phyloP scores from a whole-genome alignment of 2,797 vertebrate genomes.

The Uromys caudimaculatus region DNA sequence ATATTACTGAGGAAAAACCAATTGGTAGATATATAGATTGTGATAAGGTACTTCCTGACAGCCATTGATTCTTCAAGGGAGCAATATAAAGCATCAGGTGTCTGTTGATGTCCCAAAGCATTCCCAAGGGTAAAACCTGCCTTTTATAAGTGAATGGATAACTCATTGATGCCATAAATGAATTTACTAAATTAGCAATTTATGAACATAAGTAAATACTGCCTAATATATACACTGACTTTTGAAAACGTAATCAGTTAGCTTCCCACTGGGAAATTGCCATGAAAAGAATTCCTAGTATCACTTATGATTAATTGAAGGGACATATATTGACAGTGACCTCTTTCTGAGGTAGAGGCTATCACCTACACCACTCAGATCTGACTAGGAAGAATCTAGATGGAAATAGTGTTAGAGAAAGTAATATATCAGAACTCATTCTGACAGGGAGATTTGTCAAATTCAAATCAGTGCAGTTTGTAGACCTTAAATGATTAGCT shows the following conservation, averaged over 20 bases:
- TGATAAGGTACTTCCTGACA: slow-evolving; percentile 45
- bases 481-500: not conserved
- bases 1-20: slow-evolving; percentile 52
- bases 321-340: not conserved
- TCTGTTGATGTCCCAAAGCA: not conserved
- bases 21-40: slow-evolving; percentile 38
- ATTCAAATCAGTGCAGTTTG: not conserved
- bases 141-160: not conserved
- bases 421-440: not conserved
- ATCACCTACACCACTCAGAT: not conserved
- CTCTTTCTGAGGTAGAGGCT: not conserved
- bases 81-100: not conserved
- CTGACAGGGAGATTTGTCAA: slow-evolving; percentile 39
- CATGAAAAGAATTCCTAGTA: not conserved
- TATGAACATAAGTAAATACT: not conserved
- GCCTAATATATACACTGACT: not conserved
- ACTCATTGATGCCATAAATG: slow-evolving; percentile 2
- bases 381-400: not conserved
- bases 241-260: not conserved
- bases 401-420: slow-evolving; percentile 18
- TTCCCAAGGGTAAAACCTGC: not conserved
- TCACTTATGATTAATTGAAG: not conserved
- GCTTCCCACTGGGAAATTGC: slow-evolving; percentile 13
- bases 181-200: not conserved
- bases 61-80: not conserved